These are phyloP conservation scores for Sarotherodon lohbergeri DNA, from an alignment of 2,113 vertebrate genomes.

Conservation along the genomic window DNA sequence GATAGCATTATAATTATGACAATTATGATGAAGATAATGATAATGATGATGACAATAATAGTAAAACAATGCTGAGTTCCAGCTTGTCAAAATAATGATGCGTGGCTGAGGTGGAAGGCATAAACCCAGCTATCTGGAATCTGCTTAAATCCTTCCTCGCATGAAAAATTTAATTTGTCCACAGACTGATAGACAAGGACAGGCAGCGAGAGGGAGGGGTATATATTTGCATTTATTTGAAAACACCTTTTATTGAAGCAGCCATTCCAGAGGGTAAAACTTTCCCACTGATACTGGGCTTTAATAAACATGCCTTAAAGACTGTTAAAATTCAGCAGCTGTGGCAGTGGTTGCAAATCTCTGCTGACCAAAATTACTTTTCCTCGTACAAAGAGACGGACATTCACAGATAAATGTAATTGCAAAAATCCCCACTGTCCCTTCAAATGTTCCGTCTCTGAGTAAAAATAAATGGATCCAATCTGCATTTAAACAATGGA, in stretches of 20 bases:
- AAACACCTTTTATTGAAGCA: constrained; percentile 37
- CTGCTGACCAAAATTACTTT: constrained; percentile 54
- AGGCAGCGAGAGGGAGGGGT: background rate
- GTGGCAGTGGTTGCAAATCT: constrained; percentile 33
- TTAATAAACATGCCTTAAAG: constrained; percentile 45
- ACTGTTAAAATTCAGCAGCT: constrained; percentile 54
- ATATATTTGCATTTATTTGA: constrained; percentile 43
- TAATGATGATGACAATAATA: background rate
- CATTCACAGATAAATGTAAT: constrained; percentile 65
- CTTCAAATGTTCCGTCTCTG: constrained; percentile 29
- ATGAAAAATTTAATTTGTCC: constrained; percentile 22
- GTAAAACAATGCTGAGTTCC: background rate
- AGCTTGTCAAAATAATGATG: background rate
- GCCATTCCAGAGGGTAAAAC: constrained; percentile 26
- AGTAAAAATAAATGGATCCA: constrained; percentile 38
- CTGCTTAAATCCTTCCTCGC: background rate
- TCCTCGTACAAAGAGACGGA: constrained; percentile 35
- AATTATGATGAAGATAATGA: background rate
- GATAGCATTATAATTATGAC: background rate
- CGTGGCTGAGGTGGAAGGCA: background rate
- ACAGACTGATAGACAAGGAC: constrained; percentile 10
- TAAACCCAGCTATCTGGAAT: background rate
- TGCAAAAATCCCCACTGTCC: constrained; percentile 51
- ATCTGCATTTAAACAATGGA: constrained; percentile 57
- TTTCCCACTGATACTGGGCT: constrained; percentile 25